These are phyloP conservation scores for Pseudomyrmex gracilis DNA, from an alignment of 1,140 invertebrate species.

Conservation along the genomic window DNA sequence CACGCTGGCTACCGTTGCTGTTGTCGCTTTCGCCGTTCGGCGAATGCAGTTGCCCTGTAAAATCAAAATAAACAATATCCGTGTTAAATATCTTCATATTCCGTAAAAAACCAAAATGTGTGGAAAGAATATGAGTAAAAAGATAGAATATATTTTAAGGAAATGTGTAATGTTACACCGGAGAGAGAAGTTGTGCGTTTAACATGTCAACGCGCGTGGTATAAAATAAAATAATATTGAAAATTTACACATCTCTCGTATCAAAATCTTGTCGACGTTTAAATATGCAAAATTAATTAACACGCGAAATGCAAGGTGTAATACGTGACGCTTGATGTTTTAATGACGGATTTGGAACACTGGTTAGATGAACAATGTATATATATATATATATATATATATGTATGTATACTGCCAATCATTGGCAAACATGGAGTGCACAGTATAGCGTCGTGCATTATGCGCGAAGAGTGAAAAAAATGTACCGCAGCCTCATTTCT, in stretches of 20 bases:
- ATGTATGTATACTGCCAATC: neutral
- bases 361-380: constrained; percentile 18
- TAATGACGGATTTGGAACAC: neutral
- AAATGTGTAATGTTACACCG: neutral
- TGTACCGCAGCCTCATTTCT: constrained; percentile 38
- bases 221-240: neutral
- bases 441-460: constrained; percentile 51
- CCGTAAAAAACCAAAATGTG: neutral
- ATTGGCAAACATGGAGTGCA: constrained; percentile 3
- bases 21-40: constrained; percentile 82
- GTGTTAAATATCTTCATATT: constrained; percentile 28
- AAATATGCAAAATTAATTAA: constrained; percentile 13
- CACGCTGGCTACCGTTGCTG: constrained; percentile 81
- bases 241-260: neutral
- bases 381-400: no score
- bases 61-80: neutral
- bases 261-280: neutral
- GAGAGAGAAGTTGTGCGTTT: no score
- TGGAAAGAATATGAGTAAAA: neutral
- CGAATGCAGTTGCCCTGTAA: constrained; percentile 82
- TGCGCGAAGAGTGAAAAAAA: constrained; percentile 27
- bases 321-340: neutral
- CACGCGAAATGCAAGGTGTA: neutral
- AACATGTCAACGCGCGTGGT: neutral
- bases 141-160: neutral